Evolutionary conservation across 2,797 vertebrate species (phyloP), one percentile per base, ranked within the genome.

Genomic region (Capromys pilorides): DNA sequence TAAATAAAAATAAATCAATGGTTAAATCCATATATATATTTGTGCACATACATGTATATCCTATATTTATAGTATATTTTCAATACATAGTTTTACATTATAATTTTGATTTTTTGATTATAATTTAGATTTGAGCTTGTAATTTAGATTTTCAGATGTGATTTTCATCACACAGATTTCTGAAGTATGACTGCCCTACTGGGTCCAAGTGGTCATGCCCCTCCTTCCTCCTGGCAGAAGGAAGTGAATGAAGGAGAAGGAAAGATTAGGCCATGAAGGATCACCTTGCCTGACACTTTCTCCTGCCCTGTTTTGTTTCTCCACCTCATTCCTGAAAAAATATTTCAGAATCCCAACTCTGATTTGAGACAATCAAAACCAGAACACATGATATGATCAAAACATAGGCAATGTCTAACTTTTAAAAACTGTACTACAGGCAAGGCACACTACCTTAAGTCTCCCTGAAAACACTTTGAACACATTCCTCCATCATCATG

Each of bases 251-350:
- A 54, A 39, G 19, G 1, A 51, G 1, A 28, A 75, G 22, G 6
- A 14, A 14, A 22, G 19, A 18, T 28, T 9, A 24, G 28, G 11
- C 0, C 0, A 2, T 19, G 26, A 49, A 11, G 10, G 41, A 4
- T 6, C 21, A 3, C 21, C 24, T 33, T 19, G 13, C 21, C 10
- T 31, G 26, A 6, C 33, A 5, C 3, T 3, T 24, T 2, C 18
- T n/a, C 31, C 57, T 16, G 12, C 31, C 31, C 26, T 1, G 13
- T 21, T 18, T 41, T 36, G 16, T 79, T 59, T 45, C 33, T 77
- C 41, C 61, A 28, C 14, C 24, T 31, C 36, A 22, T 28, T 87
- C 41, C 62, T 39, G 21, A 49, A 36, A 24, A 21, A 49, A 11
- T 36, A 64, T 19, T 2, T 71, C 16, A 11, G 31, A 67, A 2